Percentiles rank a stretch among this genome's conserved stretches.
Conservation (phyloP, 2,888 invertebrate species). For the Electrophaes corylata region DNA sequence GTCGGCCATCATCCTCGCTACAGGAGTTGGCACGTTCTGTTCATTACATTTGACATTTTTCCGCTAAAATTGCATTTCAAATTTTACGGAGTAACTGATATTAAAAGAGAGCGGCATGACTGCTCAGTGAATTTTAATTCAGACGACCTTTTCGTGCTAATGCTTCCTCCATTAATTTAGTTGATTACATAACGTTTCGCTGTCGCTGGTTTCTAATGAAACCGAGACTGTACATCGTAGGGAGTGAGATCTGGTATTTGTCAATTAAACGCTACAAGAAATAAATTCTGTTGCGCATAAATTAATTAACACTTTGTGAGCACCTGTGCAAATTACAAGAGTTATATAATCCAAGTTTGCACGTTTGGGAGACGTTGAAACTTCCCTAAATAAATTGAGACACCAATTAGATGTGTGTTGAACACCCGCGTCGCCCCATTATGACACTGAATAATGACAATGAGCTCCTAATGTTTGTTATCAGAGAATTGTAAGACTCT, state of each 20-base stretch:
- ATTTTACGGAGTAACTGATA: conserved; percentile 30
- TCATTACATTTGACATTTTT: conserved; percentile 52
- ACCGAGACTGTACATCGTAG: conserved; percentile 42
- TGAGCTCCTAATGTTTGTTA: conserved; percentile 35
- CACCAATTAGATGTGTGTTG: conserved; percentile 51
- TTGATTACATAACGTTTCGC: conserved; percentile 52
- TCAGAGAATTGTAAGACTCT: conserved; percentile 23
- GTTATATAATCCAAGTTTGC: conserved; percentile 63
- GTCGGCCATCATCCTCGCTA: conserved; percentile 38
- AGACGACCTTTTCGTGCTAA: conserved; percentile 46
- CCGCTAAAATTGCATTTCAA: conserved; percentile 29
- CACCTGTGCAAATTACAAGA: conserved; percentile 60
- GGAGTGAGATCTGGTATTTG: conserved; percentile 56
- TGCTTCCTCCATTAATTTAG: conserved; percentile 59
- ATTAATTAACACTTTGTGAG: conserved; percentile 69
- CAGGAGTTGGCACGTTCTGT: conserved; percentile 50
- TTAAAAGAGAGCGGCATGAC: conserved; percentile 37
- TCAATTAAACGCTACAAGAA: conserved; percentile 61
- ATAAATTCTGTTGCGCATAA: conserved; percentile 60
- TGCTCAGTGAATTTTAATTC: conserved; percentile 42
- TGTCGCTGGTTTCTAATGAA: conserved; percentile 58
- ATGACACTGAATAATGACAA: conserved; percentile 38
- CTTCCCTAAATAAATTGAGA: conserved; percentile 58
- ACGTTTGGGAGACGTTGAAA: conserved; percentile 53
- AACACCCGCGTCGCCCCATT: conserved; percentile 37